These are phyloP conservation scores for Theropithecus gelada DNA, from an alignment of 2,113 vertebrate species.

Conservation along the genomic window DNA sequence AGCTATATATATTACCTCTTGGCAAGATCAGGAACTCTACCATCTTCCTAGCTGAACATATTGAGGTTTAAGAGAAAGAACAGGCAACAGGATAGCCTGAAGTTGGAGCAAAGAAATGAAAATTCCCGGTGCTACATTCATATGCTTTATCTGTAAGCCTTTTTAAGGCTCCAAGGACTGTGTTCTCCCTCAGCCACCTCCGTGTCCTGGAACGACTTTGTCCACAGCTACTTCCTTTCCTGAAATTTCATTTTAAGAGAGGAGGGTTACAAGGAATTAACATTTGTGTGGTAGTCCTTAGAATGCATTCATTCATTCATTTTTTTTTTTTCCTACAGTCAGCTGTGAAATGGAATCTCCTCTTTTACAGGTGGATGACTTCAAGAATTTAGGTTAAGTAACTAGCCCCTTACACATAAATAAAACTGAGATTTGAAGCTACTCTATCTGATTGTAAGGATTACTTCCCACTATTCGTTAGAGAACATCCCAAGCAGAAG, in stretches of 20 bases:
- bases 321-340: background rate
- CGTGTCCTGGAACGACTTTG: too few species aligned
- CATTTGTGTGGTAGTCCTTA: background rate
- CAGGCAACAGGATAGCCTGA: too few species aligned
- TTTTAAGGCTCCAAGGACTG: background rate
- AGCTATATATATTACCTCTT: background rate
- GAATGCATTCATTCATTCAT: too few species aligned
- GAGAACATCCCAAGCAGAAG: background rate
- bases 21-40: background rate
- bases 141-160: too few species aligned
- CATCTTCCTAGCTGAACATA: accelerated
- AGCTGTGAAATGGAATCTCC: background rate
- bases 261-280: background rate
- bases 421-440: background rate
- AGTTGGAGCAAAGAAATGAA: background rate
- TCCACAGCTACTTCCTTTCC: background rate
- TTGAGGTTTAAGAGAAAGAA: too few species aligned
- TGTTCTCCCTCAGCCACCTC: background rate
- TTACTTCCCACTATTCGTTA: background rate
- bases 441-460: background rate
- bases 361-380: background rate
- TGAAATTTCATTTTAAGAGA: background rate
- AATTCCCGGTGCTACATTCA: background rate
- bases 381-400: background rate
- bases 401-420: background rate